phyloP scores from a whole-genome alignment of 1,140 invertebrate genomes.

The Littorina saxatilis region DNA sequence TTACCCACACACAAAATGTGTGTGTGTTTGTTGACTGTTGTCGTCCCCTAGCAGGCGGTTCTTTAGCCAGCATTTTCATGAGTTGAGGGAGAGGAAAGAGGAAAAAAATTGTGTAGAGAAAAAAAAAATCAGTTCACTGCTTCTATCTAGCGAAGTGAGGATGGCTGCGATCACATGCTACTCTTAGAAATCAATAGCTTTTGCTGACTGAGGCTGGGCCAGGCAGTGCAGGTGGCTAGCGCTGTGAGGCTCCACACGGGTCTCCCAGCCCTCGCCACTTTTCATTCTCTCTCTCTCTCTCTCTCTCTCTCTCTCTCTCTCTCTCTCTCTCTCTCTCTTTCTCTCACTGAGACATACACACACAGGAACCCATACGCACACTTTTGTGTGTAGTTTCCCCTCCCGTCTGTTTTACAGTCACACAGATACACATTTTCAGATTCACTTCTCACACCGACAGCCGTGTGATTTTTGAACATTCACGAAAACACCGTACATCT shows the following conservation, averaged over 20 bases:
- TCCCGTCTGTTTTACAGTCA: too few species aligned
- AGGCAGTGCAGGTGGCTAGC: constrained; percentile 43
- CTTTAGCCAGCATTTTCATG: too few species aligned
- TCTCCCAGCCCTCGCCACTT: background rate
- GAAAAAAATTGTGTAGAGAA: too few species aligned
- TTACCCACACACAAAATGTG: background rate
- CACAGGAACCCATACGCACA: too few species aligned
- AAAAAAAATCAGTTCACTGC: background rate
- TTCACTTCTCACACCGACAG: too few species aligned
- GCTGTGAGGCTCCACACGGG: constrained; percentile 36
- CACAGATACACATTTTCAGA: too few species aligned
- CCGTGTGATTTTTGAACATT: too few species aligned
- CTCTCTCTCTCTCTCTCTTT: background rate
- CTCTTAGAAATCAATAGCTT: constrained; percentile 43
- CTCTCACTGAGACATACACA: background rate
- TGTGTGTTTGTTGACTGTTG: background rate
- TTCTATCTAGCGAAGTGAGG: constrained; percentile 22
- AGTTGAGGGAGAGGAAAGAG: too few species aligned
- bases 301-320: constrained; percentile 11
- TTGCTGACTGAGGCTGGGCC: constrained; percentile 37
- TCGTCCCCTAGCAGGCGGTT: too few species aligned
- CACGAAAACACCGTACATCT: too few species aligned
- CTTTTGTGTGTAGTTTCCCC: too few species aligned
- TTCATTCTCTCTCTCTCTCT: constrained; percentile 4
- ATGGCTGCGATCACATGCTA: constrained; percentile 40